Base-by-base conservation (phyloP, 2,797 vertebrate genomes). In the Cheirogaleus major region DNA sequence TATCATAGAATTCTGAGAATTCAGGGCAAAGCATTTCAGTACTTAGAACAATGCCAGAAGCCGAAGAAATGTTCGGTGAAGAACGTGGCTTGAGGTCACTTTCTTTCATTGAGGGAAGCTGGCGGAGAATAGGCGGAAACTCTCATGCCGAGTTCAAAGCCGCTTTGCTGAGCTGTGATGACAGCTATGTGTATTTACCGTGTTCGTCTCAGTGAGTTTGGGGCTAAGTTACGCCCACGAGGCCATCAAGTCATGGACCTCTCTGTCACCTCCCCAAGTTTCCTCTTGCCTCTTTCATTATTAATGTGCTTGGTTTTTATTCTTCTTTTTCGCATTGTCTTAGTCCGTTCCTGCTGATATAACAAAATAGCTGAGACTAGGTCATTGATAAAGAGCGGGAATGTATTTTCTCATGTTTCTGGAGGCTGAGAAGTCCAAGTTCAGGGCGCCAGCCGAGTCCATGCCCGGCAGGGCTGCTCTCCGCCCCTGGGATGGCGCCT, bases 81-180 rank as follows among this genome's bases (percentile, higher is more conserved):
- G 72, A 11, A 1, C 4, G 8, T 25, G 5, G 41, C 38, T 22
- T n/a, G n/a, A 0, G 12, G 8, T 3, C 7, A 13, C 27, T 67
- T 25, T 25, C 70, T 30, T 5, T 59, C 23, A 4, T 15, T 22
- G 2, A 38, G 35, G 35, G 23, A 13, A 76, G 63, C 52, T 65
- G 38, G 8, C 5, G 55, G 43, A 32, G 45, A 18, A 18, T 22
- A 2, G 2, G 41, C 15, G 70, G 48, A 25, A 52, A n/a, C 76
- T 50, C 55, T 65, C 8, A 2, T 1, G 4, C 11, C 14, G 14
- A 7, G 27, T 22, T 82, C 48, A 11, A 27, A 63, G 25, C 48
- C 38, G 20, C 76, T 75, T 95, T 41, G 10, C 45, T 59, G 83
- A 72, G 67, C 18, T 50, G 25, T 17, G 38, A 57, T 43, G 50